Base-by-base conservation (phyloP, 37 sponge, comb jelly and placozoan species). In the Cliona cf. orientalis region DNA sequence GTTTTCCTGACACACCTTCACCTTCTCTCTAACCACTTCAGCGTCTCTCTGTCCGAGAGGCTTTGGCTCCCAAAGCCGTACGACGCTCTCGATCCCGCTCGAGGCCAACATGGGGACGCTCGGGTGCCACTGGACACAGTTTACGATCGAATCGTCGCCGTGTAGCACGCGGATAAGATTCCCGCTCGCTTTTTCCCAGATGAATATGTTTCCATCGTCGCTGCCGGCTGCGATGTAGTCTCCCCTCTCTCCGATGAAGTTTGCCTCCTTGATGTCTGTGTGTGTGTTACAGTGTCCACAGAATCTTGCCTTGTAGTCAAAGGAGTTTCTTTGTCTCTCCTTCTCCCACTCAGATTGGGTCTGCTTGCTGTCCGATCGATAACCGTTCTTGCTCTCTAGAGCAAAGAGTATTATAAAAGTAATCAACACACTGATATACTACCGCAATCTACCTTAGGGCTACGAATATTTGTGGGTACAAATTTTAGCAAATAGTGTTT, bases 181-280 rank as follows among this genome's bases (percentile, higher is more conserved):
- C 25, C 78, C 80, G 1, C 86, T 91, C 11, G 46, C 34, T 65
- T 88, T 93, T 25, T 96, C 89, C 99, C 99, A 98, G 49, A 95
- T 91, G 65, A 93, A 98, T 37, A 95, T 46, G 55, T 85, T 81
- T 6, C 94, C 94, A 59, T 98, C 99, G 57, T 98, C 99, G 41
- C 96, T 96, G 9, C 99, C 99, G 29, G 99, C 94, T 31, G 84
- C 93, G 25, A 98, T 76, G 64, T 89, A 98, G 57, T 93, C 78
- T 14, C 90, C 89, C 53, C 88, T 58, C 25, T 87, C 84, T 23
- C 96, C 99, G 38, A 98, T 58, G 58, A 95, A 98, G 76, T 74
- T 93, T 17, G 96, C 96, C 73, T 98, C 99, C 63, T 98, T 98
- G 82, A 98, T 98, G 81, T 98, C 99, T 29, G 99, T 98, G 89